Evolutionary conservation across 1,140 invertebrate genomes (phyloP).

Genomic region (Halyomorpha halys): DNA sequence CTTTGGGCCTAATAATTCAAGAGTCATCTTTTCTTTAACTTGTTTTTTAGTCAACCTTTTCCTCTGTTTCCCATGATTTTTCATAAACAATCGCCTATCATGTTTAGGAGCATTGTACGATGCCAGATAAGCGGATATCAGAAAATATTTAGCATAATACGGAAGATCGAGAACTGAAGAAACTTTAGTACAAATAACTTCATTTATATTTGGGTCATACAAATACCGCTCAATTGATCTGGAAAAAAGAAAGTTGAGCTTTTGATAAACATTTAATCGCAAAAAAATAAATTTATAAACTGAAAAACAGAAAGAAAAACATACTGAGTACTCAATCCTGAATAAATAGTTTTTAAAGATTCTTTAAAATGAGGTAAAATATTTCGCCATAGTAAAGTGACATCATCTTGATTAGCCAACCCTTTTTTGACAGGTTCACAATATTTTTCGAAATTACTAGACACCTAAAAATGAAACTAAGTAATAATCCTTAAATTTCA

Average conservation of each 20-base stretch:
- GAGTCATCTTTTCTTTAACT: slow-evolving; percentile 42
- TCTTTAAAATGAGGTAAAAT: slow-evolving; percentile 46
- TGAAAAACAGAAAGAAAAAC: too few species aligned
- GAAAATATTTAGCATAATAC: slow-evolving; percentile 75
- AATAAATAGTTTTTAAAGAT: slow-evolving; percentile 7
- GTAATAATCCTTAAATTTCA: slow-evolving; percentile 4
- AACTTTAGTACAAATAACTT: slow-evolving; percentile 34
- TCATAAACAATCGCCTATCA: slow-evolving; percentile 72
- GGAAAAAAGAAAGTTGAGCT: neutral
- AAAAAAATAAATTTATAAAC: too few species aligned
- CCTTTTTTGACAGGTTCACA: slow-evolving; percentile 34
- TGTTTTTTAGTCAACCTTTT: slow-evolving; percentile 39
- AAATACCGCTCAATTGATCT: slow-evolving; percentile 3
- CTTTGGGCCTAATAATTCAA: slow-evolving; percentile 52
- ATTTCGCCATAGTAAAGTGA: slow-evolving; percentile 61
- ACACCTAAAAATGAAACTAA: slow-evolving; percentile 29
- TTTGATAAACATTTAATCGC: too few species aligned
- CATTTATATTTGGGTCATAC: slow-evolving; percentile 8
- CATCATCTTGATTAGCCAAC: slow-evolving; percentile 47
- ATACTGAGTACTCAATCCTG: slow-evolving; percentile 6
- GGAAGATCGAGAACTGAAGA: slow-evolving; percentile 64
- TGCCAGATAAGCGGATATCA: slow-evolving; percentile 81
- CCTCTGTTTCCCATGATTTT: slow-evolving; percentile 49
- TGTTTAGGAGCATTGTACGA: slow-evolving; percentile 81
- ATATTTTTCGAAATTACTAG: slow-evolving; percentile 30